Base-by-base conservation (phyloP, 2,888 invertebrate species). In the Tipula confusa region DNA sequence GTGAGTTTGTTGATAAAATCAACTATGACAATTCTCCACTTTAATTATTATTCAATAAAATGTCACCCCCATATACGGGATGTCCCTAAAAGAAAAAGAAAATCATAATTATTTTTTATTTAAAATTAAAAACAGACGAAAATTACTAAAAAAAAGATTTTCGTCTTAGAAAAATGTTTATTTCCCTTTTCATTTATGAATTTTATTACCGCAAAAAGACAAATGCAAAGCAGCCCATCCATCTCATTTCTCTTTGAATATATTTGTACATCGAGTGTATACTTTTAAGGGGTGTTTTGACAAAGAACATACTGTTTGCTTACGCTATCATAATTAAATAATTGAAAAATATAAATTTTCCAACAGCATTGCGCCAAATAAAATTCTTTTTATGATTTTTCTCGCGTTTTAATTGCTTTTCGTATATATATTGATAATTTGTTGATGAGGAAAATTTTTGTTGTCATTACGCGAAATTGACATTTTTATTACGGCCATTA, bases 11-110 rank as follows among this genome's bases (percentile, higher is more conserved):
- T 43, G 18, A 15, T 43, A 15, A 43, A 43, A n/a, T 43, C 43
- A 64, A 64, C 64, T 64, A 38, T 31, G 9, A 64, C n/a, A 64
- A 24, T 64, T 64, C 64, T 18, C 64, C 64, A 64, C 64, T 64
- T 64, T 64, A 64, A 64, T 64, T 64, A 64, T 64, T 64, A 64
- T 64, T 64, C 64, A 64, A 24, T 64, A 64, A 64, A 64, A 24
- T 64, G 64, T 64, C 64, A 64, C 64, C 64, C 64, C 64, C 24
- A 43, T 31, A 31, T n/a, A n/a, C n/a, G n/a, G n/a, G n/a, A n/a
- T n/a, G n/a, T n/a, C n/a, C n/a, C n/a, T n/a, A n/a, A n/a, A n/a
- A n/a, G 43, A 43, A 43, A 64, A 64, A 64, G 24, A 64, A 64
- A 24, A 9, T 43, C 64, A 64, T 64, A 64, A 64, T 64, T 64